phyloP scores from a whole-genome alignment of 2,797 vertebrate species.

The Acanthurus leucopareius region DNA sequence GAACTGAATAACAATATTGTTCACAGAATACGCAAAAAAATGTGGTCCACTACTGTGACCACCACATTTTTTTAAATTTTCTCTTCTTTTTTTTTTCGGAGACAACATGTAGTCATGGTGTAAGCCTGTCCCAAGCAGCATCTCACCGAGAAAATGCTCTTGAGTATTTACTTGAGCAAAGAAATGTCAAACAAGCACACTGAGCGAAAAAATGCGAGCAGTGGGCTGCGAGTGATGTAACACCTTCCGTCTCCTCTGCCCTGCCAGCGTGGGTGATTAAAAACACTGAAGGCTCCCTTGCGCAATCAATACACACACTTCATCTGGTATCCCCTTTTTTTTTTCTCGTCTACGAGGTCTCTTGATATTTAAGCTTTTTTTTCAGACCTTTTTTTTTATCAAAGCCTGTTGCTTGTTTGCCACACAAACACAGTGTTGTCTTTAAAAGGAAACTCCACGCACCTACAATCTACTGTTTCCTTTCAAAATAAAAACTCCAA shows the following conservation, averaged over 20 bases:
- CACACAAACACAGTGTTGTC: not conserved
- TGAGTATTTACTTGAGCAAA: constrained; percentile 46
- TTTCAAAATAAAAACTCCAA: constrained; percentile 37
- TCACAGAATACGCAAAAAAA: constrained; percentile 65
- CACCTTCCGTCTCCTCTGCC: constrained; percentile 47
- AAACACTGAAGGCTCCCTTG: constrained; percentile 70
- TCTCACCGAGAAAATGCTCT: constrained; percentile 31
- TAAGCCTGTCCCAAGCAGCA: constrained; percentile 5
- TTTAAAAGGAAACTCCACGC: constrained; percentile 19
- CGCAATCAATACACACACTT: constrained; percentile 68
- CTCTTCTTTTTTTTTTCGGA: constrained; percentile 12
- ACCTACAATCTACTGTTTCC: constrained; percentile 22
- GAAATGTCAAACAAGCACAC: constrained; percentile 59
- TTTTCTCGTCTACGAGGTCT: constrained; percentile 45
- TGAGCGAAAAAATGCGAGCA: constrained; percentile 32
- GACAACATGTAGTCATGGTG: constrained; percentile 36
- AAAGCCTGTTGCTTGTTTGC: constrained; percentile 38
- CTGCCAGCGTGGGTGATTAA: constrained; percentile 60
- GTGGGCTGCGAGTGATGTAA: constrained; percentile 48
- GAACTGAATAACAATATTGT: constrained; percentile 58
- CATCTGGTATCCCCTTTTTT: constrained; percentile 24
- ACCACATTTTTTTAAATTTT: constrained; percentile 23
- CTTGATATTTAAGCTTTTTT: constrained; percentile 44
- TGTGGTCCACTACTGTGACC: constrained; percentile 40
- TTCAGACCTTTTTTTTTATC: constrained; percentile 6